phyloP scores from a whole-genome alignment of 2,113 vertebrate species.

The Choloepus hoffmanni region DNA sequence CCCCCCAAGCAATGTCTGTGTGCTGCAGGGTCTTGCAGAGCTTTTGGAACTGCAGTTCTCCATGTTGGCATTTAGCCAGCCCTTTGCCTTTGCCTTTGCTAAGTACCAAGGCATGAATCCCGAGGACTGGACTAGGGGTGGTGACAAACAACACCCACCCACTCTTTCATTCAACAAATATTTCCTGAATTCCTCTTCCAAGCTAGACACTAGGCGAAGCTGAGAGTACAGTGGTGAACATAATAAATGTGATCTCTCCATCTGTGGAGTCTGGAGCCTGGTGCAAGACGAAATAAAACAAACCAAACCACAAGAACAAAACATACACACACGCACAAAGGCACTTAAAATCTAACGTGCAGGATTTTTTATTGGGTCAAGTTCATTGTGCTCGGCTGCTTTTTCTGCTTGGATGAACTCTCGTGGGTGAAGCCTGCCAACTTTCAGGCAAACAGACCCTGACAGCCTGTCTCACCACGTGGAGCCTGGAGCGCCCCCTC shows the following conservation, averaged over 20 bases:
- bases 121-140: neutral
- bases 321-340: neutral
- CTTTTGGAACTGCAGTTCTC: neutral
- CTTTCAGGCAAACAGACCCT: slow-evolving; percentile 26
- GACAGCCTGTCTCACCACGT: neutral
- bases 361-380: slow-evolving; percentile 18
- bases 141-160: neutral
- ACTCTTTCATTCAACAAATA: neutral
- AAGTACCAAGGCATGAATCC: neutral
- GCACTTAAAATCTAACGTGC: neutral
- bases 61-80: neutral
- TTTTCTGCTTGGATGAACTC: slow-evolving; percentile 52
- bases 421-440: neutral
- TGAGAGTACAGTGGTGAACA: neutral
- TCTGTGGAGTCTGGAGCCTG: neutral
- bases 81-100: too few species aligned
- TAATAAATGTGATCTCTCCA: neutral
- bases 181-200: neutral
- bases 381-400: slow-evolving; percentile 38
- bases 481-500: neutral
- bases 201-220: neutral
- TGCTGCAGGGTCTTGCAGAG: neutral
- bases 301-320: neutral
- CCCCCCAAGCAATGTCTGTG: neutral
- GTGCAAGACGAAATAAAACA: neutral